Evolutionary conservation across 2,888 invertebrate species (phyloP).

Genomic region (Synanthedon andrenaeformis): DNA sequence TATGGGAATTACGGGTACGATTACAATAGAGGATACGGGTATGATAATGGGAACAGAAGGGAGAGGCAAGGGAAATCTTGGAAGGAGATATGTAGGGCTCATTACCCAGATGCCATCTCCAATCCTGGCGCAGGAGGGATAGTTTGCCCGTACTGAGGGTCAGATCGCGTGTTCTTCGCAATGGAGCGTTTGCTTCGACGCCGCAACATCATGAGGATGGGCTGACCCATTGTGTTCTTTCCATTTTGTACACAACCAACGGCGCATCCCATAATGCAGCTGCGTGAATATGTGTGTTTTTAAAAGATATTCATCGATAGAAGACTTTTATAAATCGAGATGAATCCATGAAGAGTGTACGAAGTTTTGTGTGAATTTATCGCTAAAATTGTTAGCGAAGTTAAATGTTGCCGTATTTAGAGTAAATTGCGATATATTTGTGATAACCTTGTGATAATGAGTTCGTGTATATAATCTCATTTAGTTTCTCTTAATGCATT

Average conservation of each 20-base stretch:
- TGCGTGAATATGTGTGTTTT: not conserved
- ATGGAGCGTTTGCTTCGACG: slow-evolving; percentile 62
- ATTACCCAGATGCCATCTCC: slow-evolving; percentile 68
- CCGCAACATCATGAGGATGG: slow-evolving; percentile 66
- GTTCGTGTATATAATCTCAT: slow-evolving; percentile 27
- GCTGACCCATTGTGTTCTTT: slow-evolving; percentile 27
- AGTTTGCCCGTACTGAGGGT: slow-evolving; percentile 73
- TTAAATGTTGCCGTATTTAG: not conserved
- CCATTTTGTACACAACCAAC: slow-evolving; percentile 3
- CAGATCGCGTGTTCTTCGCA: slow-evolving; percentile 68
- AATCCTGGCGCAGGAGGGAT: slow-evolving; percentile 70
- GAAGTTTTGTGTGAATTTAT: not conserved
- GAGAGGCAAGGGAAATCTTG: slow-evolving; percentile 67
- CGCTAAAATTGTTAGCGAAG: not conserved
- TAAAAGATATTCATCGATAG: not conserved
- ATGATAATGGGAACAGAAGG: slow-evolving; percentile 17
- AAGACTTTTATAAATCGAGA: not conserved
- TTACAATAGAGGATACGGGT: slow-evolving; percentile 21
- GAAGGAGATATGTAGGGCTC: slow-evolving; percentile 77
- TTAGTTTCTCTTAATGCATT: slow-evolving; percentile 34
- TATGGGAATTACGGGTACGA: slow-evolving; percentile 35
- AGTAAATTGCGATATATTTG: slow-evolving; percentile 4
- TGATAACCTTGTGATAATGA: slow-evolving; percentile 59
- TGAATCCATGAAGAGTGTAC: not conserved
- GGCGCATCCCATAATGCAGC: not conserved